Evolutionary conservation across 2,113 vertebrate species (phyloP).

Genomic region (Naja naja): DNA sequence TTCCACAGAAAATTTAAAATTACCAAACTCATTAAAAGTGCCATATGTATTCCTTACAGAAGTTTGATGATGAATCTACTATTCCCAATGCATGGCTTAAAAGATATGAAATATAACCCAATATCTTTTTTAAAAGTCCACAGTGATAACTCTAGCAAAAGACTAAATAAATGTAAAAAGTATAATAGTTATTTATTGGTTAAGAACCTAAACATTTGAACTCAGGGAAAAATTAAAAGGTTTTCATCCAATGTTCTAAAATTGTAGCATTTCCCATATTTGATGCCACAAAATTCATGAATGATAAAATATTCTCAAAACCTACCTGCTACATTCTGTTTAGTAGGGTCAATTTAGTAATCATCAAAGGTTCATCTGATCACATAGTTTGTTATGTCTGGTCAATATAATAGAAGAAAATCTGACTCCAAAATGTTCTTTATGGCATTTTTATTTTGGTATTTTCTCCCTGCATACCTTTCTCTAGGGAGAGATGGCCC

Average conservation of each 20-base stretch:
- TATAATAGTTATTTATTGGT: not conserved
- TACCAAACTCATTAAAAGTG: not conserved
- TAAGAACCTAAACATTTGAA: not conserved
- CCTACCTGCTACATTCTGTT: not conserved
- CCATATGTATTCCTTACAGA: not conserved
- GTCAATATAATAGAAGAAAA: not conserved
- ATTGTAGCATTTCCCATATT: not conserved
- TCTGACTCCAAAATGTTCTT: not conserved
- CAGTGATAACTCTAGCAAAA: not conserved
- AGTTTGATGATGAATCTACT: not conserved
- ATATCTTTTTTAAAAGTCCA: not conserved
- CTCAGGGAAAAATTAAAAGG: not conserved
- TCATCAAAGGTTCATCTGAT: not conserved
- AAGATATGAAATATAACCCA: not conserved
- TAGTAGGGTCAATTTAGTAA: not conserved
- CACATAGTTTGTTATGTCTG: not conserved
- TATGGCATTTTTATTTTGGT: not conserved
- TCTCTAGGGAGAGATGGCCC: not conserved
- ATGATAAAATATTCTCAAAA: not conserved
- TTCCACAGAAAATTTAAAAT: not conserved
- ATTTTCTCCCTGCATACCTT: not conserved
- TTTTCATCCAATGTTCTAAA: not conserved
- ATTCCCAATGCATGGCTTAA: not conserved
- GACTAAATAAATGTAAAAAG: not conserved
- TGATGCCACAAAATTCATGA: not conserved